Base-by-base conservation (phyloP, 2,113 vertebrate species). In the Noturus placidus region DNA sequence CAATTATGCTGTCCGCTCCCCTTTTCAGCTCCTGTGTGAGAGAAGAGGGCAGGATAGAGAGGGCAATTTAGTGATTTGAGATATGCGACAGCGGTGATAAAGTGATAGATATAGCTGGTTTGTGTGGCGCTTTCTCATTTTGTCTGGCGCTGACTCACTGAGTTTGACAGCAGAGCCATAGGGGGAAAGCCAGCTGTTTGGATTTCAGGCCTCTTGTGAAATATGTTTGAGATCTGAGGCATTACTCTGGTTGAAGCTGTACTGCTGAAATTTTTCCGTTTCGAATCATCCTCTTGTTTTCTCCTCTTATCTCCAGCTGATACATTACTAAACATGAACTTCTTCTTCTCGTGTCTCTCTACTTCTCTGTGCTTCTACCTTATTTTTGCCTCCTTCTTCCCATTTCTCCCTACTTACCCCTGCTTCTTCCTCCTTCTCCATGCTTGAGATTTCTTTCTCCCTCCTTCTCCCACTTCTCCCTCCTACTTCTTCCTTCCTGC, bases 51-150 rank as follows among this genome's bases (percentile, higher is more conserved):
- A 91, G 91, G 90, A 87, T 72, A 84, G 77, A 83, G 63, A 83
- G 84, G 88, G 88, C 80, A 91, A 93, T 93, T 93, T 89, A 89
- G 88, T 92, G 91, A 92, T 93, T 92, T 91, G 93, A 90, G 92
- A 94, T 93, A 92, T 93, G 91, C 90, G 93, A 92, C 92, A 91
- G 87, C 93, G 91, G 84, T 46, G 87, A 59, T 81, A 91, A 90
- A 92, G 65, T 72, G 42, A 17, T 65, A 27, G 57, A 63, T 82
- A 42, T 82, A 52, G 6, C 33, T 33, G 10, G 30, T 14, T 3
- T 46, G 52, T 42, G 63, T 35, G 20, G 61, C 33, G 52, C 63
- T 78, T 46, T 78, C 57, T 63, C 74, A 83, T 65, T 79, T 63
- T 50, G 76, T 67, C 76, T 87, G 79, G 46, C 50, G 67, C 63